phyloP scores from a whole-genome alignment of 2,797 vertebrate genomes.

The Pseudomugil tenellus region DNA sequence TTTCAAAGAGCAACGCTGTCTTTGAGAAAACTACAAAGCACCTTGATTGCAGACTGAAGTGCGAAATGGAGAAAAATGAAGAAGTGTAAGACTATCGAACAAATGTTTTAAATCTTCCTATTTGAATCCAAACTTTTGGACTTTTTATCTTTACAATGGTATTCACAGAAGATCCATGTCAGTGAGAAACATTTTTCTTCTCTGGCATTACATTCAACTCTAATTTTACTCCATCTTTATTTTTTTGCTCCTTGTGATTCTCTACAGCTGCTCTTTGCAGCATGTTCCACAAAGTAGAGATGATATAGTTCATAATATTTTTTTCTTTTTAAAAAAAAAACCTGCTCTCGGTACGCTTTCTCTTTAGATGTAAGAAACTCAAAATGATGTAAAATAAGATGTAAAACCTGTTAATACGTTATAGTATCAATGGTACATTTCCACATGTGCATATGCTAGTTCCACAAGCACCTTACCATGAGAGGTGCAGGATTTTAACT shows the following conservation, averaged over 20 bases:
- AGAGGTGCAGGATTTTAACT: no score
- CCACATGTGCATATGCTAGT: no score
- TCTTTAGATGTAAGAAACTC: no score
- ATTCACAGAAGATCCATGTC: neutral
- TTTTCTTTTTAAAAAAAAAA: no score
- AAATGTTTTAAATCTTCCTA: constrained; percentile 1
- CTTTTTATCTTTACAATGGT: no score
- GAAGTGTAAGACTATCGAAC: neutral
- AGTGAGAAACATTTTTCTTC: neutral
- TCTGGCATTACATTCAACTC: neutral
- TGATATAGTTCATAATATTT: neutral
- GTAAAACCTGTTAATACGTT: no score
- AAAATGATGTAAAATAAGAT: no score
- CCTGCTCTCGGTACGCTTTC: neutral
- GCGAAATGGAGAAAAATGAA: neutral
- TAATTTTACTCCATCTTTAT: neutral
- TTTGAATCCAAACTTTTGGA: neutral
- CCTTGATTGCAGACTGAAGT: neutral
- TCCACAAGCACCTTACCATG: no score
- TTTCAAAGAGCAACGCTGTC: neutral
- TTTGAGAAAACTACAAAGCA: neutral
- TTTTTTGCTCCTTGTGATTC: neutral
- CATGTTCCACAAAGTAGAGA: constrained; percentile 7
- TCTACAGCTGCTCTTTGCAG: neutral
- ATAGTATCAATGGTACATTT: no score